These are phyloP conservation scores for Philereme transversata DNA, from an alignment of 2,888 invertebrate genomes.

Conservation along the genomic window DNA sequence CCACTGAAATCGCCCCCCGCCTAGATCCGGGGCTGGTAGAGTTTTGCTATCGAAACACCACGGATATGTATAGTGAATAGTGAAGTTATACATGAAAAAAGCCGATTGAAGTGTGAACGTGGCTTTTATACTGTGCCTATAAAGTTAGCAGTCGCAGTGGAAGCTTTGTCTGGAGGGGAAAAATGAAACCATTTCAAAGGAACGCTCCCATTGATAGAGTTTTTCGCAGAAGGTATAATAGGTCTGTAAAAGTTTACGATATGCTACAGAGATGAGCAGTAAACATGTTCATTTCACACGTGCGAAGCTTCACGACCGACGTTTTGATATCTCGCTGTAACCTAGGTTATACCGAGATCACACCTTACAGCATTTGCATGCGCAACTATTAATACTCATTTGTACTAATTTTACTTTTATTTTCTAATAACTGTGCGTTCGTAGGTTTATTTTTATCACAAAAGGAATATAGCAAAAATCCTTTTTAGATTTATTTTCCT, in stretches of 20 bases:
- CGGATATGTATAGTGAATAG: background rate
- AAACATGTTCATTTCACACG: slow-evolving; percentile 29
- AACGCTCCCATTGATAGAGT: slow-evolving; percentile 22
- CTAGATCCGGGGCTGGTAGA: too few relatives aligned
- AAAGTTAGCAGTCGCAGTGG: slow-evolving; percentile 11
- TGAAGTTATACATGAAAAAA: too few relatives aligned
- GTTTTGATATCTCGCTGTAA: slow-evolving; percentile 26
- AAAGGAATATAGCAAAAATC: slow-evolving; percentile 19
- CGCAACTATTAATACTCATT: background rate
- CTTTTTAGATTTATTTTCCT: slow-evolving; percentile 36
- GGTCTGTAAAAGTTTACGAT: slow-evolving; percentile 28
- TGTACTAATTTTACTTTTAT: background rate
- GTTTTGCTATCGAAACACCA: too few relatives aligned
- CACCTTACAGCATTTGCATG: background rate
- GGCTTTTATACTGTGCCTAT: slow-evolving; percentile 2
- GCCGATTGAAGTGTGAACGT: background rate
- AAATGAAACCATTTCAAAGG: slow-evolving; percentile 21
- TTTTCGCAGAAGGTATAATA: slow-evolving; percentile 23
- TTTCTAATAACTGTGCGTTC: background rate
- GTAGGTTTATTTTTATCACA: slow-evolving; percentile 1
- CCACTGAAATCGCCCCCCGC: too few relatives aligned
- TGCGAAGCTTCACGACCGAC: slow-evolving; percentile 14
- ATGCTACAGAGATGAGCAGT: slow-evolving; percentile 24
- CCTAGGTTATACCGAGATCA: slow-evolving; percentile 13
- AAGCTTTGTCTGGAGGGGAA: slow-evolving; percentile 7